Evolutionary conservation across 2,797 vertebrate genomes (phyloP).

Genomic region (Lacerta agilis): DNA sequence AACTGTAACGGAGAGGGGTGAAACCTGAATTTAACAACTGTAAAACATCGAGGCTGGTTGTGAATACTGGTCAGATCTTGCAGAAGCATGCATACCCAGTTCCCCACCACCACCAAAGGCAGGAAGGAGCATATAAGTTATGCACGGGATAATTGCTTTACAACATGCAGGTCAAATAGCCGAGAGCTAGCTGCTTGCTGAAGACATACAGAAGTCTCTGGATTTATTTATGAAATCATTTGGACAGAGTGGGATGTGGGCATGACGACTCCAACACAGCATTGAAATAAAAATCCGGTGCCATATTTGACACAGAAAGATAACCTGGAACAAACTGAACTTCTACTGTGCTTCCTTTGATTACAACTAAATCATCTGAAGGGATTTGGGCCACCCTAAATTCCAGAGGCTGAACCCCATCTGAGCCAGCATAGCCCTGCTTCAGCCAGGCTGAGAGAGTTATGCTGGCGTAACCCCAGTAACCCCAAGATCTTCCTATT

Average conservation of each 20-base stretch:
- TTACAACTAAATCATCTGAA: neutral
- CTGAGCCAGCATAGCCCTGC: neutral
- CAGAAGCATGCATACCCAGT: slow-evolving; percentile 11
- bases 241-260: neutral
- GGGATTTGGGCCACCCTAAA: no score
- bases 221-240: slow-evolving; percentile 2
- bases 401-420: no score
- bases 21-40: neutral
- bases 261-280: neutral
- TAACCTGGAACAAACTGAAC: slow-evolving; percentile 26
- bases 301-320: neutral
- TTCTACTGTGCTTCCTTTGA: neutral
- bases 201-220: neutral
- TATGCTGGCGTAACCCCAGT: no score
- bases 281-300: neutral
- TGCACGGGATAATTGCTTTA: neutral
- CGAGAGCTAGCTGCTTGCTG: neutral
- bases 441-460: neutral
- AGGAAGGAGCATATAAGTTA: neutral
- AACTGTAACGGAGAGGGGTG: slow-evolving; percentile 2
- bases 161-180: neutral
- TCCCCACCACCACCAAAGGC: slow-evolving; percentile 23
- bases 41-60: neutral
- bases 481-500: no score
- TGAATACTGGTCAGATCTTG: slow-evolving; percentile 10